Base-by-base conservation (phyloP, 1,140 invertebrate species). In the Pseudomyrmex pallidus region DNA sequence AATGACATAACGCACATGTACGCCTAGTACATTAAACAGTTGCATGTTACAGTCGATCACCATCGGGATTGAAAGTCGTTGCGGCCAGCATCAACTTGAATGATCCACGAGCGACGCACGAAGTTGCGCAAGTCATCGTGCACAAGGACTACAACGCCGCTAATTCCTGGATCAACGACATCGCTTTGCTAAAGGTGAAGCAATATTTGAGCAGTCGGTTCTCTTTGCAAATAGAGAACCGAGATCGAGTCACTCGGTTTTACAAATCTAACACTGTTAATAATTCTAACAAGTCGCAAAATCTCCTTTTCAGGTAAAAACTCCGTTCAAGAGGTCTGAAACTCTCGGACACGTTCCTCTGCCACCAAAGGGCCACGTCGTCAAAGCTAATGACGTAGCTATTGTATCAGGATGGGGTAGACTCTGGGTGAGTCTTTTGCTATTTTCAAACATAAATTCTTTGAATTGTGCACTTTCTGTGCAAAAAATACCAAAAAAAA, bases 401-500 rank as follows among this genome's bases (percentile, higher is more conserved):
- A 44, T 84, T 48, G 77, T 88, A 10, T 90, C 90, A 2, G 90
- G 90, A 77, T 90, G 90, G 90, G 90, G 90, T 22, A 52, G 77
- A 66, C 57, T 87, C 13, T 66, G 52, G 86, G 89, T 89, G 48
- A 73, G 67, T 80, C 1, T 52, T 68, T 35, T 13, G 1, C 8
- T 9, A n/a, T 74, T n/a, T 25, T 17, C 35, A 17, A 17, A 17
- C 2, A 35, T 35, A 50, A 13, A 44, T 35, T 2, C 1, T 54
- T 15, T 1, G 9, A 68, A 57, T 12, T 54, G 7, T n/a, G 66
- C 44, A 1, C 22, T 57, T 15, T 17, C 46, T 57, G 2, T 56
- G 2, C 0, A 77, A 46, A 66, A 2, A 1, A 46, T 2, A n/a
- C n/a, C 12, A 5, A 48, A 12, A 25, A 5, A 48, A 12, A 25